Conservation (phyloP, 1,140 invertebrate genomes). For the Aphidius ervi region DNA sequence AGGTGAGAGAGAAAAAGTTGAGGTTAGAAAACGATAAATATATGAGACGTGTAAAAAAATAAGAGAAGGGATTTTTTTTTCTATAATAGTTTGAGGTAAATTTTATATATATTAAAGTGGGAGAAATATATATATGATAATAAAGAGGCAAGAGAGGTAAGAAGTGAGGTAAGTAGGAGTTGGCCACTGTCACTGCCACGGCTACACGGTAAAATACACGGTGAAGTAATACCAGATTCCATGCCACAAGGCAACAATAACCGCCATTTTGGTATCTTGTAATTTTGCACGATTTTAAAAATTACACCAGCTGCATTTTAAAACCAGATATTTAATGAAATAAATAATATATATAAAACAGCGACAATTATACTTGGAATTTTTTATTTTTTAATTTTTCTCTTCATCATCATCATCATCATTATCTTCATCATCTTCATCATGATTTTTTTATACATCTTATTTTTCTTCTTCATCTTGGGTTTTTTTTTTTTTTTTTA, state of each 20-base stretch:
- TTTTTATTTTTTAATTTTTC: background rate
- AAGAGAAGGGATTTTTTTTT: background rate
- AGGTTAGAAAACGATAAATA: background rate
- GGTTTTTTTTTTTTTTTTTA: background rate
- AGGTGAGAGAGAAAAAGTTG: background rate
- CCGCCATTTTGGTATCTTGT: conserved; percentile 27
- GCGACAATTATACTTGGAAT: background rate
- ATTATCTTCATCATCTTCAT: background rate
- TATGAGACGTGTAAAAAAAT: too few species aligned
- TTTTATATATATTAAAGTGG: too few species aligned
- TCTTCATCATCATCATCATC: background rate
- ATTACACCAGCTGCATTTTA: background rate
- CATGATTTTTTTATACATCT: background rate
- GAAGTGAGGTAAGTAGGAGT: conserved; percentile 16
- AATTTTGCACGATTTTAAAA: too few species aligned
- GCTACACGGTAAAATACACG: conserved; percentile 18
- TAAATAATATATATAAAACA: too few species aligned
- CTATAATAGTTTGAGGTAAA: conserved; percentile 4
- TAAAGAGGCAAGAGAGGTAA: conserved; percentile 6
- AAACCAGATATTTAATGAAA: background rate
- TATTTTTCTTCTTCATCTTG: background rate
- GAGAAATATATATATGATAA: too few species aligned
- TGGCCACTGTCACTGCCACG: conserved; percentile 34
- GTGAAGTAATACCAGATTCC: conserved; percentile 39
- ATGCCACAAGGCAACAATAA: conserved; percentile 24